Evolutionary conservation across 2,113 vertebrate genomes (phyloP).

Genomic region (Micromys minutus): DNA sequence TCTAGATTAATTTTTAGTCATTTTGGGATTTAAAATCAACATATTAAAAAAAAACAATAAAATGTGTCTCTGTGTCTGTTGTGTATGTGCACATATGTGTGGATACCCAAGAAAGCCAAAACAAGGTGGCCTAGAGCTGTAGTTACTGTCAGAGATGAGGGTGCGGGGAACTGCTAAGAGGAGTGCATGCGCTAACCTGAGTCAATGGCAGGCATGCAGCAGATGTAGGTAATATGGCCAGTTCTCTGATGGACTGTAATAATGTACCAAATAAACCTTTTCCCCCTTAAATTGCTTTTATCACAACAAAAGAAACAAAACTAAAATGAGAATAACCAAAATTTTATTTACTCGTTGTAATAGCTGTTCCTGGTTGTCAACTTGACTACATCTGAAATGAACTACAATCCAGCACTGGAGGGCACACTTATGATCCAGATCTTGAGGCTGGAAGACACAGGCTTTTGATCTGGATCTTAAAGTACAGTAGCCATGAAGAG

Average conservation of each 20-base stretch:
- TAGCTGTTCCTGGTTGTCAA: too few relatives aligned
- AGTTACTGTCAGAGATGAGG: not conserved
- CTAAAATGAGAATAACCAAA: not conserved
- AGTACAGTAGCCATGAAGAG: too few relatives aligned
- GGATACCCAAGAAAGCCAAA: too few relatives aligned
- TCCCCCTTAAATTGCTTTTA: not conserved
- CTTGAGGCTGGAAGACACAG: too few relatives aligned
- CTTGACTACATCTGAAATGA: too few relatives aligned
- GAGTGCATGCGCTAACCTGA: not conserved
- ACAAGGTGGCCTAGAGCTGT: not conserved
- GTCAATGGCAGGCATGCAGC: not conserved
- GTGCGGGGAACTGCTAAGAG: not conserved
- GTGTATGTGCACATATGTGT: not conserved
- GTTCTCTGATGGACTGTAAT: not conserved
- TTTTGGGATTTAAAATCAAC: not conserved
- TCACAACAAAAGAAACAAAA: not conserved
- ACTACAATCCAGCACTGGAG: too few relatives aligned
- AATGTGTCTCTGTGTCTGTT: not conserved
- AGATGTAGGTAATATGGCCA: not conserved
- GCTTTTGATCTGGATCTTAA: too few relatives aligned
- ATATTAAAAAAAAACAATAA: not conserved
- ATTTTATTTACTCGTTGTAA: not conserved
- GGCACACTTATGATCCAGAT: too few relatives aligned
- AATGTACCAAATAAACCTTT: too few relatives aligned
- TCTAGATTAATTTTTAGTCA: not conserved